Percentiles rank a stretch among this genome's conserved stretches.
phyloP scores from a whole-genome alignment of 2,113 vertebrate species.

The Hippocampus comes region DNA sequence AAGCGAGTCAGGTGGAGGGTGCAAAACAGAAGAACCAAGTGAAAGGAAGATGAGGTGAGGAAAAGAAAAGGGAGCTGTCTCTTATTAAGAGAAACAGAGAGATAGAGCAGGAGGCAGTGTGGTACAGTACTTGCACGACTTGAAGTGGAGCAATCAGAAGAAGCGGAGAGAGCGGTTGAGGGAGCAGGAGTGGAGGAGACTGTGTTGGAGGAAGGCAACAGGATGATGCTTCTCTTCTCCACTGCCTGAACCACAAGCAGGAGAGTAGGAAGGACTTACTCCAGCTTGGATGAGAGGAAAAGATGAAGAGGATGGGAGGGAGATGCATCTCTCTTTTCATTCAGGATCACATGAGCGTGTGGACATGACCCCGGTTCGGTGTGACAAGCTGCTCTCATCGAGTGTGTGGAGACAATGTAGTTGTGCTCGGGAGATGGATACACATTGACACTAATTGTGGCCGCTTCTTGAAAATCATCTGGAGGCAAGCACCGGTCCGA shows the following conservation, averaged over 20 bases:
- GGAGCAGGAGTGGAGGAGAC: constrained; percentile 14
- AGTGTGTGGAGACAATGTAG: constrained; percentile 33
- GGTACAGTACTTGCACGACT: neutral
- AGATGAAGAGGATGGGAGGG: constrained; percentile 45
- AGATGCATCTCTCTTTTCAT: constrained; percentile 19
- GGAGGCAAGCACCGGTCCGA: constrained; percentile 20
- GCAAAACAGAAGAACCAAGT: constrained; percentile 37
- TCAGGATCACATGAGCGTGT: constrained; percentile 46
- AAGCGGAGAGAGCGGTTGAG: constrained; percentile 31
- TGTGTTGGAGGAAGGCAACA: constrained; percentile 13
- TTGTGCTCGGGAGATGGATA: constrained; percentile 26
- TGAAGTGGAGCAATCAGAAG: neutral
- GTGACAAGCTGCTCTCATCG: constrained; percentile 50
- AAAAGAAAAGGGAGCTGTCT: constrained; percentile 44
- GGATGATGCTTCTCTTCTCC: constrained; percentile 30
- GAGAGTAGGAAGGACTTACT: constrained; percentile 29
- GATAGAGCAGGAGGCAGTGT: constrained; percentile 4
- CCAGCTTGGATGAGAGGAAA: constrained; percentile 6
- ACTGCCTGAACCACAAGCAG: constrained; percentile 49
- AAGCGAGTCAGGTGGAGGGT: constrained; percentile 53
- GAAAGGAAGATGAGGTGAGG: constrained; percentile 55
- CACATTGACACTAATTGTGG: constrained; percentile 37
- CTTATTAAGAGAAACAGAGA: constrained; percentile 27
- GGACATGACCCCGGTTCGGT: constrained; percentile 36
- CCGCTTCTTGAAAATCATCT: constrained; percentile 28